Evolutionary conservation across 2,797 vertebrate species (phyloP).

Genomic region (Paramormyrops hopkinsi): DNA sequence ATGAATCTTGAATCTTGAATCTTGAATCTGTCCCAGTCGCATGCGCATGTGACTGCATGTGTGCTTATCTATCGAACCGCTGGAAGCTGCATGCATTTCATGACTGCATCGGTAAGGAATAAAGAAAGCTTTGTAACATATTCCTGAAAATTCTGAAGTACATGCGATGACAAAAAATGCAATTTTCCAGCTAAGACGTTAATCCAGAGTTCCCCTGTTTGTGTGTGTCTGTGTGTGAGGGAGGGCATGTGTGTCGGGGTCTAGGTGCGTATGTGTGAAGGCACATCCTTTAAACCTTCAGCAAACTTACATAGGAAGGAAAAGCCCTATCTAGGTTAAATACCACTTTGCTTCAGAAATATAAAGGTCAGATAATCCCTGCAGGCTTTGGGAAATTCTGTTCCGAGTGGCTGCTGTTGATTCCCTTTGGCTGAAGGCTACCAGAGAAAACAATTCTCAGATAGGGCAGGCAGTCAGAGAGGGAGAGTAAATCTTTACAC

Average conservation of each 20-base stretch:
- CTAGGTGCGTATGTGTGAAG: neutral
- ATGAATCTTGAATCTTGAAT: no score
- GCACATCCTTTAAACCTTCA: conserved; percentile 5
- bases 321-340: conserved; percentile 2
- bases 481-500: neutral
- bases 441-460: neutral
- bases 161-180: neutral
- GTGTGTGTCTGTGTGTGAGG: neutral
- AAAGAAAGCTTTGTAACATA: neutral
- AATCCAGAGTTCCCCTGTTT: neutral
- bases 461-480: neutral
- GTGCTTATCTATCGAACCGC: neutral
- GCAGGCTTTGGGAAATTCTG: conserved; percentile 6
- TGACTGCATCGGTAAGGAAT: neutral
- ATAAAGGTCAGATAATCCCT: conserved; percentile 21
- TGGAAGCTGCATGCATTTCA: neutral
- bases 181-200: neutral
- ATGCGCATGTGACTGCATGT: neutral
- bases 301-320: neutral
- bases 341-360: conserved; percentile 9
- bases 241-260: neutral
- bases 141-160: neutral
- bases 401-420: neutral
- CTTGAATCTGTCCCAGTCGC: no score
- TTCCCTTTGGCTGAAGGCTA: neutral